These are phyloP conservation scores for Ginglymostoma cirratum DNA, from an alignment of 2,113 vertebrate species.

Conservation along the genomic window DNA sequence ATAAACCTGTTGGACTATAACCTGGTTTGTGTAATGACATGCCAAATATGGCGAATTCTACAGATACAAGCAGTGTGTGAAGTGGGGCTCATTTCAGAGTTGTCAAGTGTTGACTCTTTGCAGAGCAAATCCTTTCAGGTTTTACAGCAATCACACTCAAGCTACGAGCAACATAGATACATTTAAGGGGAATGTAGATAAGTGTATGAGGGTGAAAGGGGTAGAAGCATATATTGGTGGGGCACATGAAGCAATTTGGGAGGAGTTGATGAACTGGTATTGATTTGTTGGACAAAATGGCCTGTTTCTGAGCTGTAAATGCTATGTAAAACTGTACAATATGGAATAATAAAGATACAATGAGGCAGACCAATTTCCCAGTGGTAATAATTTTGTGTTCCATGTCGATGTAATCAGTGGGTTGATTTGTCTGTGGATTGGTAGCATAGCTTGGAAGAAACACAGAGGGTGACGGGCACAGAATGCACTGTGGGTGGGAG, in stretches of 20 bases:
- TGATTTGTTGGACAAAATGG: not conserved
- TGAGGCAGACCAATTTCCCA: not conserved
- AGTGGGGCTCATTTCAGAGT: not conserved
- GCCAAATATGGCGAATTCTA: not conserved
- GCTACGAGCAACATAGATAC: not conserved
- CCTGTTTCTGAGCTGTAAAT: not conserved
- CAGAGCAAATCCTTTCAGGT: not conserved
- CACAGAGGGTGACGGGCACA: not conserved
- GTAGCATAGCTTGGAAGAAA: not conserved
- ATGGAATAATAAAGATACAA: not conserved
- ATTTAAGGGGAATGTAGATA: not conserved
- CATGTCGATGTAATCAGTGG: not conserved
- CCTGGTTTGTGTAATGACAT: not conserved
- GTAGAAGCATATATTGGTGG: not conserved
- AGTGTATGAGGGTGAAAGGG: not conserved
- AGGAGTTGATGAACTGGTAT: not conserved
- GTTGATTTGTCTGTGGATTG: not conserved
- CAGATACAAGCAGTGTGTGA: not conserved
- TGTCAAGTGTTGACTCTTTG: not conserved
- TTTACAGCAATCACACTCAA: not conserved
- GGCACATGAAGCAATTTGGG: not conserved
- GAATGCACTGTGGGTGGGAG: not conserved
- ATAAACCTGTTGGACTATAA: too few species aligned
- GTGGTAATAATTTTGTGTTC: not conserved
- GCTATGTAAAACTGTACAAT: not conserved